Evolutionary conservation across 2,888 invertebrate genomes (phyloP).

Genomic region (Sesamia inferens): DNA sequence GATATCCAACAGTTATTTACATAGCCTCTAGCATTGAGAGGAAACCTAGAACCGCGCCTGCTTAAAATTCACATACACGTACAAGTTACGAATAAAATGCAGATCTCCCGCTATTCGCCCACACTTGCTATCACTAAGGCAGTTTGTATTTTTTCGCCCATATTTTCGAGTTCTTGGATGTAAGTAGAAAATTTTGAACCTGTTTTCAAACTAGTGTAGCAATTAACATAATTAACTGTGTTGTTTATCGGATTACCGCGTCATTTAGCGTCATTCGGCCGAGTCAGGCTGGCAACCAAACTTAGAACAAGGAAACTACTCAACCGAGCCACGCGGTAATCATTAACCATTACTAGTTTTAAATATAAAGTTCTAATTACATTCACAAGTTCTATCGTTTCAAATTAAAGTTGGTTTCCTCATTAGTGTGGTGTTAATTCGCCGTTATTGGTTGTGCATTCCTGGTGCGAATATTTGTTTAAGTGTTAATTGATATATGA

Average conservation of each 20-base stretch:
- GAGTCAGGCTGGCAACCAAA: slow-evolving; percentile 34
- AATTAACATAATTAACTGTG: slow-evolving; percentile 49
- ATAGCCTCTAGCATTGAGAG: background rate
- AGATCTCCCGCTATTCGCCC: no score
- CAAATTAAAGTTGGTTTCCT: slow-evolving; percentile 34
- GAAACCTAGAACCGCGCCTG: background rate
- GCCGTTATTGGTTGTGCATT: slow-evolving; percentile 29
- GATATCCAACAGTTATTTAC: no score
- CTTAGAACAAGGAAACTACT: slow-evolving; percentile 27
- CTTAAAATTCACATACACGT: background rate
- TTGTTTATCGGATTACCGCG: slow-evolving; percentile 53
- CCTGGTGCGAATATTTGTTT: background rate
- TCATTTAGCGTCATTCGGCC: slow-evolving; percentile 39
- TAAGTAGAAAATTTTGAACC: slow-evolving; percentile 28
- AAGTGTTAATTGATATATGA: slow-evolving; percentile 25
- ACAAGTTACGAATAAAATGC: background rate
- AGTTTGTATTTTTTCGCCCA: background rate
- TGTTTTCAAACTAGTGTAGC: slow-evolving; percentile 21
- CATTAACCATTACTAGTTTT: slow-evolving; percentile 41
- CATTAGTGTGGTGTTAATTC: slow-evolving; percentile 40
- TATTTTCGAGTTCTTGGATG: slow-evolving; percentile 27
- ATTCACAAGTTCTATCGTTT: slow-evolving; percentile 39
- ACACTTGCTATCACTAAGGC: background rate
- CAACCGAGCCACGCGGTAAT: slow-evolving; percentile 44
- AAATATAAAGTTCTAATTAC: slow-evolving; percentile 57